phyloP scores from a whole-genome alignment of 2,888 invertebrate genomes.

The Amitus sp. region DNA sequence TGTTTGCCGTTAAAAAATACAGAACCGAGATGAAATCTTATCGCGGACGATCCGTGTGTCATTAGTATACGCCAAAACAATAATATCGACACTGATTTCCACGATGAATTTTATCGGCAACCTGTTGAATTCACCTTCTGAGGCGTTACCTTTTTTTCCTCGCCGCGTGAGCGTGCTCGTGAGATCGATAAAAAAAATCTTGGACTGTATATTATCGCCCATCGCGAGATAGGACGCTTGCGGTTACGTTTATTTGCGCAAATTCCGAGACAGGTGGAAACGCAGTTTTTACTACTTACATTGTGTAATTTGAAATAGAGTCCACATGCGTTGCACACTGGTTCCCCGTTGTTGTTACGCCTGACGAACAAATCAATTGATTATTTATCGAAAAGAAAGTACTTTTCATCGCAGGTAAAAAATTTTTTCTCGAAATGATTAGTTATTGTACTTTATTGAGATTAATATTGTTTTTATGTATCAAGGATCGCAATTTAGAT shows the following conservation, averaged over 20 bases:
- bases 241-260: too few relatives aligned
- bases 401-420: too few relatives aligned
- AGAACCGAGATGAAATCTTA: slow-evolving; percentile 17
- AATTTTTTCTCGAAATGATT: too few relatives aligned
- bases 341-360: slow-evolving; percentile 99
- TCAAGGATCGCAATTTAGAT: too few relatives aligned
- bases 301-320: slow-evolving; percentile 89
- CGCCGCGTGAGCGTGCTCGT: not conserved
- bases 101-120: slow-evolving; percentile 13
- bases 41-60: slow-evolving; percentile 1
- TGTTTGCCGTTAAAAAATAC: slow-evolving; percentile 13
- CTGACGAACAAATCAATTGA: too few relatives aligned
- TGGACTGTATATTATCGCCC: not conserved
- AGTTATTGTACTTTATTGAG: too few relatives aligned
- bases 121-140: slow-evolving; percentile 3
- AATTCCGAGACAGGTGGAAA: too few relatives aligned
- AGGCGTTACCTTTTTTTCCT: not conserved
- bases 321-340: slow-evolving; percentile 99
- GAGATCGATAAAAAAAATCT: not conserved
- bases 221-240: too few relatives aligned
- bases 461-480: too few relatives aligned
- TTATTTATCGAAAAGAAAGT: too few relatives aligned
- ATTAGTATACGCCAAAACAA: slow-evolving; percentile 10
- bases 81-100: slow-evolving; percentile 20
- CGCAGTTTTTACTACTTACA: too few relatives aligned